Evolutionary conservation across 2,888 invertebrate genomes (phyloP).

Genomic region (Andrena fulva): DNA sequence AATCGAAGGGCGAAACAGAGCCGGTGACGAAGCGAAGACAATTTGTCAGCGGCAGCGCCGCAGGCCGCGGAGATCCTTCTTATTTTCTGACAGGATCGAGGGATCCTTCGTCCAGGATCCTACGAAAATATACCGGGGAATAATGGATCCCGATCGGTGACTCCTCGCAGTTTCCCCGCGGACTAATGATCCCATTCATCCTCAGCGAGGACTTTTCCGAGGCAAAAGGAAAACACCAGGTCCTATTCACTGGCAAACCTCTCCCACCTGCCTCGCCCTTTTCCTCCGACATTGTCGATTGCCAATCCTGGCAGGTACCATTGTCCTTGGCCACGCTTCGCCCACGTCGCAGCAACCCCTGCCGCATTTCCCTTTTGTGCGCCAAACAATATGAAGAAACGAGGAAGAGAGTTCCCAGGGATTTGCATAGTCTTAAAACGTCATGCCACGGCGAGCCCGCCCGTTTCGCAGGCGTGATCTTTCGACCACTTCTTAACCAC

Average conservation of each 20-base stretch:
- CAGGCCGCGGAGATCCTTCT: slow-evolving; percentile 37
- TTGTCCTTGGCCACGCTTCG: slow-evolving; percentile 74
- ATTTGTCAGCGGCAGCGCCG: slow-evolving; percentile 73
- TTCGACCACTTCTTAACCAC: slow-evolving; percentile 16
- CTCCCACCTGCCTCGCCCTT: slow-evolving; percentile 35
- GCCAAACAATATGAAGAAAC: slow-evolving; percentile 75
- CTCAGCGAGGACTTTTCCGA: slow-evolving; percentile 69
- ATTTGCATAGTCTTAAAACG: slow-evolving; percentile 78
- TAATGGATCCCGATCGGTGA: slow-evolving; percentile 75
- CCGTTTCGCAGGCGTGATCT: slow-evolving; percentile 7
- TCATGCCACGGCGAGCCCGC: slow-evolving; percentile 43
- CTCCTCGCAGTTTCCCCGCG: slow-evolving; percentile 71
- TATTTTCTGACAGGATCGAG: slow-evolving; percentile 52
- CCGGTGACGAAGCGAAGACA: slow-evolving; percentile 73
- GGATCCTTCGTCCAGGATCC: slow-evolving; percentile 56
- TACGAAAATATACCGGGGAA: slow-evolving; percentile 73
- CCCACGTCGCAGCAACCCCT: slow-evolving; percentile 61
- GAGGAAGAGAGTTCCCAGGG: slow-evolving; percentile 65
- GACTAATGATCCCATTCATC: slow-evolving; percentile 80
- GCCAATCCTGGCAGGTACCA: slow-evolving; percentile 74
- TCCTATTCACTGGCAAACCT: slow-evolving; percentile 69
- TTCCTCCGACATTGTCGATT: slow-evolving; percentile 64
- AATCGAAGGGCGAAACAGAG: slow-evolving; percentile 45
- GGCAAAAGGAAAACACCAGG: slow-evolving; percentile 76
- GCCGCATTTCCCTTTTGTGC: slow-evolving; percentile 71